phyloP scores from a whole-genome alignment of 2,113 vertebrate species.

The Naja naja region DNA sequence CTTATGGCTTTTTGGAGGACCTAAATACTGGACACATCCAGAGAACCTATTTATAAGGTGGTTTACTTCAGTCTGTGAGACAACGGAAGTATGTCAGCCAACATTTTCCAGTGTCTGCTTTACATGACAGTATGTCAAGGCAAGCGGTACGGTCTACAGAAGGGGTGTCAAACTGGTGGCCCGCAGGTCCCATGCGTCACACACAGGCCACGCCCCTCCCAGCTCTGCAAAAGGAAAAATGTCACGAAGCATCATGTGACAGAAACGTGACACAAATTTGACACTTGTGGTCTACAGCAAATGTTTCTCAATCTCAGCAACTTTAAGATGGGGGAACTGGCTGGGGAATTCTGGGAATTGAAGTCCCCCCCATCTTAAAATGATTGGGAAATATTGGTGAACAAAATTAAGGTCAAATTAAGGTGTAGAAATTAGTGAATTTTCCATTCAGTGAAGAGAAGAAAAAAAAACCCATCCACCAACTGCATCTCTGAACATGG shows the following conservation, averaged over 20 bases:
- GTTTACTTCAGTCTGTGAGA: neutral
- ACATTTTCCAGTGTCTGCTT: neutral
- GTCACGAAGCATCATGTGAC: too few relatives aligned
- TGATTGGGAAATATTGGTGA: neutral
- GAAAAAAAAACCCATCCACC: neutral
- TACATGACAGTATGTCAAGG: neutral
- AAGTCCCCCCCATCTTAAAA: neutral
- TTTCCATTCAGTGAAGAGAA: neutral
- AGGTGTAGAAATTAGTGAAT: neutral
- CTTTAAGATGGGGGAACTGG: neutral
- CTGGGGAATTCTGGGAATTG: too few relatives aligned
- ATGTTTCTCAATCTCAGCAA: neutral
- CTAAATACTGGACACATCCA: neutral
- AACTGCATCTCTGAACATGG: neutral
- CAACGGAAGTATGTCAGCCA: neutral
- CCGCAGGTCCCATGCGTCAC: too few relatives aligned
- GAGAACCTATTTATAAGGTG: neutral
- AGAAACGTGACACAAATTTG: too few relatives aligned
- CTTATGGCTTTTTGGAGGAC: neutral
- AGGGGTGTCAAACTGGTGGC: neutral
- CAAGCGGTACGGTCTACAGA: neutral
- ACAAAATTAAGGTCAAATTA: neutral
- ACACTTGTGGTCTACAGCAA: too few relatives aligned
- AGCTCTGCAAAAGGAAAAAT: too few relatives aligned
- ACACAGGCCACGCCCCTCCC: too few relatives aligned